Base-by-base conservation (phyloP, 2,797 vertebrate species). In the Todus mexicanus region DNA sequence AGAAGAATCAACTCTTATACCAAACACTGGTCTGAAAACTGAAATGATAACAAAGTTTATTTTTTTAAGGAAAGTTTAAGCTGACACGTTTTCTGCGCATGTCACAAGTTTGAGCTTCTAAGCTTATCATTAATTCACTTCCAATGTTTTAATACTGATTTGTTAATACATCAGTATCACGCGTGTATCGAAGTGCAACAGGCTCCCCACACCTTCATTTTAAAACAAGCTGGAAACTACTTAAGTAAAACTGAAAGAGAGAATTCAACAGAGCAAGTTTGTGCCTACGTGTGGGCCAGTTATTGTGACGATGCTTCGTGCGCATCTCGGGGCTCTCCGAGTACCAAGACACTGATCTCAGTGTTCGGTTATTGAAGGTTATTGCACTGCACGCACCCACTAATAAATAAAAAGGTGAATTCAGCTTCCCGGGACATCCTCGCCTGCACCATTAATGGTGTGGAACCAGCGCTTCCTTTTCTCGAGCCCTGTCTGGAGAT, bases 351-450 rank as follows among this genome's bases (percentile, higher is more conserved):
- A 22, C 33, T 38, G 26, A 56, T 21, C 65, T 48, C 54, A 33
- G 2, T n/a, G 90, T 40, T 87, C 88, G 50, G 78, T 47, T 59
- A 23, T 1, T 47, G 77, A 89, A 83, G 69, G 5, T 50, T 72
- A 94, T 78, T 96, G 92, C 95, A 80, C 95, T 65, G 51, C 80
- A 75, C 88, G n/a, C 78, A 80, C 61, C 90, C 88, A 35, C 19
- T 0, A 88, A 80, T 54, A 80, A 92, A 89, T 59, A 84, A 47
- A 45, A 26, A 82, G 61, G 77, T 1, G 0, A 70, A 27, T 54
- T 63, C 37, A 4, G 71, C 48, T 66, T 73, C 73, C 53, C 53
- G 31, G 0, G 1, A n/a, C n/a, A n/a, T n/a, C 25, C 1, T 8
- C 1, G 3, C 59, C 15, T 10, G 37, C 40, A 31, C 48, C 75